Evolutionary conservation across 2,113 vertebrate genomes (phyloP).

Genomic region (Microtus oregoni): DNA sequence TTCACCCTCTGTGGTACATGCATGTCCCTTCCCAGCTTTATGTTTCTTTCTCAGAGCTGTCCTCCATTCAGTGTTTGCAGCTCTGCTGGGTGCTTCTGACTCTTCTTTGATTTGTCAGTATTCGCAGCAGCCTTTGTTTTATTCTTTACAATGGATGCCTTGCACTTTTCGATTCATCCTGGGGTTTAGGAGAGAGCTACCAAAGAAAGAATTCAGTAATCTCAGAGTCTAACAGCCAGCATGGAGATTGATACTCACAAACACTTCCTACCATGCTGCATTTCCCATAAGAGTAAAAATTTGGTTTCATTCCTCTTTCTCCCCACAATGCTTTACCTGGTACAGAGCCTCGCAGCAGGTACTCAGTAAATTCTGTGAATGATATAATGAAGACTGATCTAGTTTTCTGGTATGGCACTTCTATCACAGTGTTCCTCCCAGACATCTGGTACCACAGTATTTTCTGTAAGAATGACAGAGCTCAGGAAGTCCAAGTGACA

Average conservation of each 20-base stretch:
- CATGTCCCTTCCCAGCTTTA: not conserved
- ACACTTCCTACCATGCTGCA: not conserved
- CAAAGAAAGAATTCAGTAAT: not conserved
- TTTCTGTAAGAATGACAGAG: not conserved
- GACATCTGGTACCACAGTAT: not conserved
- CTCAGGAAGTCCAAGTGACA: not conserved
- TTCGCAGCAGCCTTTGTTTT: not conserved
- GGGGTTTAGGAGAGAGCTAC: not conserved
- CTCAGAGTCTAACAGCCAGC: not conserved
- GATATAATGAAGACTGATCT: not conserved
- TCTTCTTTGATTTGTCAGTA: not conserved
- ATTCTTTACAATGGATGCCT: not conserved
- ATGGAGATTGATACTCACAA: not conserved
- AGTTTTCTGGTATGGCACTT: not conserved
- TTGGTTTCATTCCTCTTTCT: slow-evolving; percentile 26
- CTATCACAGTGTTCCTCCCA: not conserved
- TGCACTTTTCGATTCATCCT: not conserved
- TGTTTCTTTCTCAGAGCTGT: not conserved
- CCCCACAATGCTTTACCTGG: not conserved
- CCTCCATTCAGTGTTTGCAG: not conserved
- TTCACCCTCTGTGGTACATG: not conserved
- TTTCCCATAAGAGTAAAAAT: not conserved
- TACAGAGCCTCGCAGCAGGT: not conserved
- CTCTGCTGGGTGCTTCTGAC: not conserved
- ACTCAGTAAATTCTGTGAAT: not conserved